Evolutionary conservation across 2,797 vertebrate genomes (phyloP).

Genomic region (Gastrophryne carolinensis): DNA sequence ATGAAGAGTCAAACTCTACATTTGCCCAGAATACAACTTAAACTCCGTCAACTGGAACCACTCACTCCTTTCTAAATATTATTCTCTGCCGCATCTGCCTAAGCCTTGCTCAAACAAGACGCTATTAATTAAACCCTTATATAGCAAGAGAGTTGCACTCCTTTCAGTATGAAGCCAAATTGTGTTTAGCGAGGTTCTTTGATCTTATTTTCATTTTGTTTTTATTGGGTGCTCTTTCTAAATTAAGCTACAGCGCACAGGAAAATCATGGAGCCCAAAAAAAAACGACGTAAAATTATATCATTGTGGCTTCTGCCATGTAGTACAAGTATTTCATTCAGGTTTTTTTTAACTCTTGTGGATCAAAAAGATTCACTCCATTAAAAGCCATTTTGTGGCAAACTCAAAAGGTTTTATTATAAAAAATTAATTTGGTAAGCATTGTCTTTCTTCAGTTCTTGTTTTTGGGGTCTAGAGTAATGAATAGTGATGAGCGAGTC

Average conservation of each 20-base stretch:
- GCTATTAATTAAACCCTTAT: constrained; percentile 44
- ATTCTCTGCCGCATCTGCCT: constrained; percentile 23
- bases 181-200: constrained; percentile 17
- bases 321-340: neutral
- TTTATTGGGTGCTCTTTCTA: constrained; percentile 27
- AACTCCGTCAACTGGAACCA: constrained; percentile 19
- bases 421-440: no score
- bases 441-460: no score
- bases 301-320: neutral
- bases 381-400: neutral
- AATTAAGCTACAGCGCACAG: constrained; percentile 20
- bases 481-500: no score
- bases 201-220: constrained; percentile 25
- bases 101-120: constrained; percentile 39
- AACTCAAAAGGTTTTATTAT: neutral
- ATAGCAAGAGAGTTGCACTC: constrained; percentile 3
- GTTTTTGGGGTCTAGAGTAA: no score
- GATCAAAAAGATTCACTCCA: neutral
- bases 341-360: neutral
- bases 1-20: constrained; percentile 16
- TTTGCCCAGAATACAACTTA: constrained; percentile 32
- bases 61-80: constrained; percentile 33
- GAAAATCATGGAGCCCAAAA: constrained; percentile 62
- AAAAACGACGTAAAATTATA: constrained; percentile 29
- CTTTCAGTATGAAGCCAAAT: constrained; percentile 3